Percentiles rank a stretch among this genome's conserved stretches.
Evolutionary conservation across 2,888 invertebrate genomes (phyloP).

Genomic region (Scaptomyza reducta): DNA sequence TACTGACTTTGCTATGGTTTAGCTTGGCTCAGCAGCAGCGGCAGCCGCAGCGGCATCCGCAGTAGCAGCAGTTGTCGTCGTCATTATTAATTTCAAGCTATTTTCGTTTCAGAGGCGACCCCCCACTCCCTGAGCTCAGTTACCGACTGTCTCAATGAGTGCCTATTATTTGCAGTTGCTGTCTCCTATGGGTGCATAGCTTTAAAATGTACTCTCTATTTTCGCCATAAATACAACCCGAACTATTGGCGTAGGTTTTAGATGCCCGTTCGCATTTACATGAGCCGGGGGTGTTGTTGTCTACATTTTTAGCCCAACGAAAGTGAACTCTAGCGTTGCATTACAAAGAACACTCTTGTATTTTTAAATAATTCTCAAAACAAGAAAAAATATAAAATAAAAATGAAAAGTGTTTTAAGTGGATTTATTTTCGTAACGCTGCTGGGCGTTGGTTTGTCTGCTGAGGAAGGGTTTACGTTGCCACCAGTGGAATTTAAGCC

Average conservation of each 20-base stretch:
- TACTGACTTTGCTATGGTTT: constrained; percentile 44
- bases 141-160: constrained; percentile 16
- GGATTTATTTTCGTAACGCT: constrained; percentile 29
- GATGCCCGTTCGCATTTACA: constrained; percentile 65
- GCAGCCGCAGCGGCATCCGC: background rate
- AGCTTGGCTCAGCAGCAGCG: constrained; percentile 24
- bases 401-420: constrained; percentile 40
- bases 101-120: constrained; percentile 48
- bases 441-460: constrained; percentile 30
- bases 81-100: constrained; percentile 55
- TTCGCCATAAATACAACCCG: constrained; percentile 73
- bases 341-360: background rate
- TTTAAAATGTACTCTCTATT: constrained; percentile 43
- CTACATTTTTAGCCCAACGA: constrained; percentile 8
- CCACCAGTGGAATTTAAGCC: constrained; percentile 57
- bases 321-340: constrained; percentile 29
- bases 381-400: background rate
- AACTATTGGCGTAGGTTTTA: constrained; percentile 47
- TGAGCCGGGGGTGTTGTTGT: constrained; percentile 36
- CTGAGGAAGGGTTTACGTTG: constrained; percentile 32
- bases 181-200: constrained; percentile 35
- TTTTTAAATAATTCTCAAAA: background rate
- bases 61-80: background rate
- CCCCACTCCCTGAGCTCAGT: constrained; percentile 20
- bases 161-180: constrained; percentile 51